Evolutionary conservation across 1,140 invertebrate species (phyloP).

Genomic region (Drosophila repletoides): DNA sequence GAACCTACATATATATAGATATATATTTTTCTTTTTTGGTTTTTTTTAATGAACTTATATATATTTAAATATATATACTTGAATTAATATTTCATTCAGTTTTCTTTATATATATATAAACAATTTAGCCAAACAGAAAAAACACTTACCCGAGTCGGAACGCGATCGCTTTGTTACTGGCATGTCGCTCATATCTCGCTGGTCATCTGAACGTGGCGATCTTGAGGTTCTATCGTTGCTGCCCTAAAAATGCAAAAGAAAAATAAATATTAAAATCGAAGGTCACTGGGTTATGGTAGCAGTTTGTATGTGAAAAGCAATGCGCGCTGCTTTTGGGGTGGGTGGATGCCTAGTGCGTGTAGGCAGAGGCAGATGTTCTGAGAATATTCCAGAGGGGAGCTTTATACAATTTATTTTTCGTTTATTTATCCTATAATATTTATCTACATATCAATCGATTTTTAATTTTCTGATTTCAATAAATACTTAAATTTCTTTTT

Average conservation of each 20-base stretch:
- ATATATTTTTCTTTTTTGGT: constrained; percentile 16
- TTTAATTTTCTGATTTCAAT: too few relatives aligned
- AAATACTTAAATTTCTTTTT: too few relatives aligned
- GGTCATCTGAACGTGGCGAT: constrained; percentile 78
- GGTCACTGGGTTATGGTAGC: constrained; percentile 33
- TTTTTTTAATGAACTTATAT: constrained; percentile 47
- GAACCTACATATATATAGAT: constrained; percentile 32
- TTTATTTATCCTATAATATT: too few relatives aligned
- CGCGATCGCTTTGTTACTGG: constrained; percentile 69
- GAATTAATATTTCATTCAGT: constrained; percentile 40
- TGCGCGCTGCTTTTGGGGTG: neutral
- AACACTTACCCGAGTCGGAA: constrained; percentile 77
- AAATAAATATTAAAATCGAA: constrained; percentile 1
- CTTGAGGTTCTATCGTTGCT: constrained; percentile 80
- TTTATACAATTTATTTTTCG: too few relatives aligned
- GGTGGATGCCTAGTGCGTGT: neutral
- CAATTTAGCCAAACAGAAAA: constrained; percentile 6
- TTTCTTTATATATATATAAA: constrained; percentile 30
- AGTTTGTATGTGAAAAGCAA: neutral
- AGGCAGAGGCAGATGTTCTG: constrained; percentile 19
- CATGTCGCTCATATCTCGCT: constrained; percentile 69
- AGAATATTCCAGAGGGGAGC: too few relatives aligned
- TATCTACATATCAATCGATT: too few relatives aligned
- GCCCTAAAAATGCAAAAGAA: constrained; percentile 48
- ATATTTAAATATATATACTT: constrained; percentile 30